phyloP scores from a whole-genome alignment of 2,113 vertebrate species.

The Micromys minutus region DNA sequence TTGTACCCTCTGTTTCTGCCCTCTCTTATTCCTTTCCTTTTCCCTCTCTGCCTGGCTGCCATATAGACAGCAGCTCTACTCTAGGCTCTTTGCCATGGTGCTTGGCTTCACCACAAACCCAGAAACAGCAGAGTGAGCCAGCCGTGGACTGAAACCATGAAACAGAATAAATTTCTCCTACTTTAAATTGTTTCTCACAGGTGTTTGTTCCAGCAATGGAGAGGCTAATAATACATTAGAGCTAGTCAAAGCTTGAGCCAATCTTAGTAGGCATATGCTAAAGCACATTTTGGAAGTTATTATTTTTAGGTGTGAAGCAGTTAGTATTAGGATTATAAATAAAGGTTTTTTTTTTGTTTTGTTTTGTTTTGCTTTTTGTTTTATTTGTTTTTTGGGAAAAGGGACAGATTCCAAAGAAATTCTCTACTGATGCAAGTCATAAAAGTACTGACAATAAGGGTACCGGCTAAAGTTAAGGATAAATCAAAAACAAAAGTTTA shows the following conservation, averaged over 20 bases:
- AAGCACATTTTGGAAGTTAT: not conserved
- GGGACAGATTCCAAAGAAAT: slow-evolving; percentile 34
- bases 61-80: not conserved
- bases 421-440: not conserved
- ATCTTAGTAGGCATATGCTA: slow-evolving; percentile 1
- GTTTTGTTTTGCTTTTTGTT: not conserved
- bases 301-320: not conserved
- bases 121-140: not conserved
- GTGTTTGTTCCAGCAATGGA: not conserved
- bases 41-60: not conserved
- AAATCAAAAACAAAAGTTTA: not conserved
- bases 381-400: not conserved
- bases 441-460: slow-evolving; percentile 33
- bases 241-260: not conserved
- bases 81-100: not conserved
- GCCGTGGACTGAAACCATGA: not conserved
- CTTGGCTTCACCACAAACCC: not conserved
- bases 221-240: not conserved
- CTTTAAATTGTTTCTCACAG: not conserved
- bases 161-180: not conserved
- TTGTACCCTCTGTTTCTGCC: not conserved
- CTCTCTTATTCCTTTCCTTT: not conserved
- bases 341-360: not conserved
- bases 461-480: slow-evolving; percentile 60
- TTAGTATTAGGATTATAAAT: not conserved